Conservation (phyloP, 2,888 invertebrate species). For the Dolichomitus sp. region DNA sequence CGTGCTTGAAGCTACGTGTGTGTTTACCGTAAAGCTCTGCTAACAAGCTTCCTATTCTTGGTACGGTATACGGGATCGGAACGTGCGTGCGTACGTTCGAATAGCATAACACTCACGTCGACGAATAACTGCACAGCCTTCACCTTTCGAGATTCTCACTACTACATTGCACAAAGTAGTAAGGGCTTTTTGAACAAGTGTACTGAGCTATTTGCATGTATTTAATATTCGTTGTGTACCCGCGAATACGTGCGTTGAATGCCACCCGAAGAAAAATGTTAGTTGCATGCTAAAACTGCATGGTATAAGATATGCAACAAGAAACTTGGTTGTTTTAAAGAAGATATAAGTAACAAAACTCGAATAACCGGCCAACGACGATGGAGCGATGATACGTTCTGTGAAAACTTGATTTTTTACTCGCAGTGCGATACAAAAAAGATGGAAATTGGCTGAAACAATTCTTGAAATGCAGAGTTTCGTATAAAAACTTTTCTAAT, state of each 20-base stretch:
- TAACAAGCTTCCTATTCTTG: conserved; percentile 27
- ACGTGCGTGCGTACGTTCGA: not conserved
- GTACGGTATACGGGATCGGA: not conserved
- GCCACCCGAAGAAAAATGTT: not conserved
- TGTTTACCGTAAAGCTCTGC: conserved; percentile 6
- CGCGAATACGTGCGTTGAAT: not conserved
- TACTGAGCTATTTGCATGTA: not conserved
- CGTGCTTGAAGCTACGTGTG: conserved; percentile 1
- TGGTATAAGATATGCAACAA: not conserved
- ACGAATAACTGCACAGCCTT: conserved; percentile 6
- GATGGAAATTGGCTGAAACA: too few species aligned
- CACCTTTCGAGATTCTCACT: conserved; percentile 13
- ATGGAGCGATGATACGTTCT: too few species aligned
- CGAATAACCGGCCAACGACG: not conserved
- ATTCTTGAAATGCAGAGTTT: too few species aligned
- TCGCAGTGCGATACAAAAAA: too few species aligned
- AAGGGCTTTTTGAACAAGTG: not conserved
- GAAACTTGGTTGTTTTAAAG: not conserved
- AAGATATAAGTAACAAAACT: not conserved
- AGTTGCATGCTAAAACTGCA: not conserved
- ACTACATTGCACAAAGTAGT: not conserved
- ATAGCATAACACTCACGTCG: conserved; percentile 3
- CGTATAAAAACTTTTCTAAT: too few species aligned
- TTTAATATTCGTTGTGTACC: not conserved
- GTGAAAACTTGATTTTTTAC: too few species aligned